Evolutionary conservation across 2,888 invertebrate genomes (phyloP).

Genomic region (Synanthedon myopaeformis): DNA sequence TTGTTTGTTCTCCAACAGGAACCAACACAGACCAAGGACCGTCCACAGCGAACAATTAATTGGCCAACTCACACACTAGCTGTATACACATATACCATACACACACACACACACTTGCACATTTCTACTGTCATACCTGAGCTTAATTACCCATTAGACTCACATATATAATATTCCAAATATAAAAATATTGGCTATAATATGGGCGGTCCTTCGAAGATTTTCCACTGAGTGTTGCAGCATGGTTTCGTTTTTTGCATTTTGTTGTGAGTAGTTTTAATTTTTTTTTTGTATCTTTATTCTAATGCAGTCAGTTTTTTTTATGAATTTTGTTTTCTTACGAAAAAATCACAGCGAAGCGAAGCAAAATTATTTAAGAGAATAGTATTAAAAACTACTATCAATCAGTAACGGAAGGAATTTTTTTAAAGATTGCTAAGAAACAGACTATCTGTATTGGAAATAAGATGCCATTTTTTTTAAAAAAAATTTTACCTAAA

Average conservation of each 20-base stretch:
- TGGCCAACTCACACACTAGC: slow-evolving; percentile 21
- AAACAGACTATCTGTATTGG: no score
- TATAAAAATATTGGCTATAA: neutral
- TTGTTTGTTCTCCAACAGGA: slow-evolving; percentile 55
- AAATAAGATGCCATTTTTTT: no score
- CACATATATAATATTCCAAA: no score
- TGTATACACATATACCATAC: slow-evolving; percentile 4
- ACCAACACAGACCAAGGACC: slow-evolving; percentile 62
- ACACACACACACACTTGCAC: slow-evolving; percentile 6
- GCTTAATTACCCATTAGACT: no score
- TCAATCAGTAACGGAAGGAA: no score
- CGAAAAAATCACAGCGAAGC: no score
- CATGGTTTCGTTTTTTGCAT: slow-evolving; percentile 66
- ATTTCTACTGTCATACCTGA: neutral
- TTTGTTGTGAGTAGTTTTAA: slow-evolving; percentile 63
- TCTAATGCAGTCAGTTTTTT: no score
- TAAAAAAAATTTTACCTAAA: no score
- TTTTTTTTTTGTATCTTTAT: slow-evolving; percentile 16
- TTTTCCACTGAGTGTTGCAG: slow-evolving; percentile 41
- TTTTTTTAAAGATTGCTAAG: no score
- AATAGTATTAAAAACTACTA: no score
- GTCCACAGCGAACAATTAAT: slow-evolving; percentile 53
- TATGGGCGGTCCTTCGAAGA: slow-evolving; percentile 46
- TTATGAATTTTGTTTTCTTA: no score
- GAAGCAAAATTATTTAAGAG: no score